A percentile compares a stretch with the other conserved stretches of the same genome.
Evolutionary conservation across 2,888 invertebrate genomes (phyloP).

Genomic region (Trichopria drosophilae): DNA sequence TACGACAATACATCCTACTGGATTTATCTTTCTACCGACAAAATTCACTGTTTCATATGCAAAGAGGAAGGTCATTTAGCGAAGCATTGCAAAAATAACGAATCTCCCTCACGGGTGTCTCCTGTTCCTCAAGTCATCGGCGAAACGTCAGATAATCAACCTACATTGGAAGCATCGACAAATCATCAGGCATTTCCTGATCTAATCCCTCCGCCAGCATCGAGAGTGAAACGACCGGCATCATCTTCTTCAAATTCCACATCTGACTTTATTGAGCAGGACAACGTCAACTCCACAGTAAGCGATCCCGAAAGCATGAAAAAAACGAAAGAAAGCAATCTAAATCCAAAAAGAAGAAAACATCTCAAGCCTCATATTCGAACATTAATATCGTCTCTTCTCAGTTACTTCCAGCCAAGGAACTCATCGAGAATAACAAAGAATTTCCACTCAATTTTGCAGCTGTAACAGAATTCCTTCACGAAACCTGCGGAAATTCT

Average conservation of each 20-base stretch:
- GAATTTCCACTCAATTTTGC: background rate
- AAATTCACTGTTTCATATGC: background rate
- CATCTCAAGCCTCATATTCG: background rate
- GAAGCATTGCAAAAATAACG: background rate
- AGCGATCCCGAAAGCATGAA: background rate
- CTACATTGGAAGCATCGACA: background rate
- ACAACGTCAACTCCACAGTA: too few relatives aligned
- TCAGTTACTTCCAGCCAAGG: background rate
- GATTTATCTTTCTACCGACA: constrained; percentile 1
- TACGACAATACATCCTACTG: background rate
- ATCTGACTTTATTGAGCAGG: background rate
- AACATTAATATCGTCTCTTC: background rate
- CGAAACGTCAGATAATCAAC: background rate
- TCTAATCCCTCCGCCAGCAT: background rate
- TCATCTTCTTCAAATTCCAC: background rate
- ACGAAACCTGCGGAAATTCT: background rate
- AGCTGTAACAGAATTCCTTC: background rate
- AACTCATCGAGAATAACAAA: background rate
- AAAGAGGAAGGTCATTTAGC: constrained; percentile 6
- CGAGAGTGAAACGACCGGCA: background rate
- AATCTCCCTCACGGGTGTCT: background rate
- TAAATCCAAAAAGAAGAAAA: background rate
- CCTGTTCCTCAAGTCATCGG: too few relatives aligned
- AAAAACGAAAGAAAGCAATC: background rate
- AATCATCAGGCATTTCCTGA: background rate